These are phyloP conservation scores for Pachypanchax playfairii DNA, from an alignment of 2,113 vertebrate genomes.

Conservation along the genomic window DNA sequence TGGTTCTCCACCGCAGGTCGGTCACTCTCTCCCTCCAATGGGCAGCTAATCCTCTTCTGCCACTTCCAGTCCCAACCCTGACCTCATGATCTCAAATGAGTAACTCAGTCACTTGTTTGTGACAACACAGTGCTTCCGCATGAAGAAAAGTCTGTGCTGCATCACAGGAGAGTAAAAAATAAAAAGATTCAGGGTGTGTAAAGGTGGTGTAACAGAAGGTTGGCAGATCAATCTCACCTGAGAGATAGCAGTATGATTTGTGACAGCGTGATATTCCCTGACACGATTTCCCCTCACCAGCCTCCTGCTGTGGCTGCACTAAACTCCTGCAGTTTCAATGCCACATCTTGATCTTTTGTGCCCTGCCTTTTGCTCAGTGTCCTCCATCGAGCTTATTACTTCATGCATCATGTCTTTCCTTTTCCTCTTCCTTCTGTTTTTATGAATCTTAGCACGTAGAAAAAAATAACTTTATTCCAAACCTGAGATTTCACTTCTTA, in stretches of 20 bases:
- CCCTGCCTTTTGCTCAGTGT: slow-evolving; percentile 40
- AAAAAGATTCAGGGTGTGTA: slow-evolving; percentile 21
- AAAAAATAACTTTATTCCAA: slow-evolving; percentile 25
- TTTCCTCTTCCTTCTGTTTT: slow-evolving; percentile 12
- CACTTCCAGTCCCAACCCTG: slow-evolving; percentile 53
- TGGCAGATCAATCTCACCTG: slow-evolving; percentile 60
- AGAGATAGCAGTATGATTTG: slow-evolving; percentile 65
- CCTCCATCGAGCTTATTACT: slow-evolving; percentile 22
- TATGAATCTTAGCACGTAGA: slow-evolving; percentile 7
- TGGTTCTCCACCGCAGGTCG: slow-evolving; percentile 57
- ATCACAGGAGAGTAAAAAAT: slow-evolving; percentile 14
- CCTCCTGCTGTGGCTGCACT: slow-evolving; percentile 52
- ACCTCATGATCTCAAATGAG: slow-evolving; percentile 47
- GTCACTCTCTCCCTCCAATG: slow-evolving; percentile 48
- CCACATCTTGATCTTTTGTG: slow-evolving; percentile 40
- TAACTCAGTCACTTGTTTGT: slow-evolving; percentile 43
- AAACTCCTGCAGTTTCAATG: slow-evolving; percentile 44
- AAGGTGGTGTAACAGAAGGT: slow-evolving; percentile 56
- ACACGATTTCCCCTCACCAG: slow-evolving; percentile 47
- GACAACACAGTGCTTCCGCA: slow-evolving; percentile 21
- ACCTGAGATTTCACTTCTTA: slow-evolving; percentile 3
- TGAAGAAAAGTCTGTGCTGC: slow-evolving; percentile 29
- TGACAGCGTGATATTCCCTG: slow-evolving; percentile 62
- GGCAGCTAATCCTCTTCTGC: slow-evolving; percentile 63
- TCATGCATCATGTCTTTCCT: slow-evolving; percentile 37